Percentiles rank a stretch among this genome's conserved stretches.
Conservation (phyloP, 2,113 vertebrate genomes). For the sheep (Ovis aries) region DNA sequence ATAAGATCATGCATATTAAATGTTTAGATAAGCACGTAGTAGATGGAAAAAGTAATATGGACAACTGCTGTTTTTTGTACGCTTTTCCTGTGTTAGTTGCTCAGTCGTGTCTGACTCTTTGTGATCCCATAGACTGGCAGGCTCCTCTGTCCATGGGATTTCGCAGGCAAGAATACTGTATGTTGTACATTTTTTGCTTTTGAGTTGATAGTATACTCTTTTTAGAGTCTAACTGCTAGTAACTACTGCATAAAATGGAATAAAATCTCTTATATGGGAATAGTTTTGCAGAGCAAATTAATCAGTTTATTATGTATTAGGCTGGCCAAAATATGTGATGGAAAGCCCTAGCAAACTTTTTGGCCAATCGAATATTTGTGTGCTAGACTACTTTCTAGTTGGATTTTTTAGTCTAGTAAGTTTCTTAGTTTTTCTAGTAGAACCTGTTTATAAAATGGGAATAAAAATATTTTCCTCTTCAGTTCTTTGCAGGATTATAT, state of each 20-base stretch:
- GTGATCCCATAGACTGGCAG: neutral
- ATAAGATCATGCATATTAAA: neutral
- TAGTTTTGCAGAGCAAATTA: neutral
- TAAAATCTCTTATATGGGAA: neutral
- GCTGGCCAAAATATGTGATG: neutral
- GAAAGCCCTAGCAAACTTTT: neutral
- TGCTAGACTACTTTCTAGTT: neutral
- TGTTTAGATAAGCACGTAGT: neutral
- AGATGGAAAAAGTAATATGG: neutral
- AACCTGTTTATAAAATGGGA: slow-evolving; percentile 4
- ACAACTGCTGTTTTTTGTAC: neutral
- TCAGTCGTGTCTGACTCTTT: neutral
- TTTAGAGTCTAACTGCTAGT: neutral
- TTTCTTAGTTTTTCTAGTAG: slow-evolving; percentile 12
- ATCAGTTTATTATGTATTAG: neutral
- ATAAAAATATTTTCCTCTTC: neutral
- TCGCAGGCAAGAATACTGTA: neutral
- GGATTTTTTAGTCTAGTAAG: neutral
- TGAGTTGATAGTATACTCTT: neutral
- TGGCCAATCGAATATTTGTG: neutral
- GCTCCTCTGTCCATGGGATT: neutral
- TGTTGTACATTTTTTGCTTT: neutral
- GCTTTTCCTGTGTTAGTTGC: neutral
- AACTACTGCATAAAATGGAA: neutral
- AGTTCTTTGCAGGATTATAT: neutral